Conservation (phyloP, 2,113 vertebrate species). For the Pomatostomus ruficeps region DNA sequence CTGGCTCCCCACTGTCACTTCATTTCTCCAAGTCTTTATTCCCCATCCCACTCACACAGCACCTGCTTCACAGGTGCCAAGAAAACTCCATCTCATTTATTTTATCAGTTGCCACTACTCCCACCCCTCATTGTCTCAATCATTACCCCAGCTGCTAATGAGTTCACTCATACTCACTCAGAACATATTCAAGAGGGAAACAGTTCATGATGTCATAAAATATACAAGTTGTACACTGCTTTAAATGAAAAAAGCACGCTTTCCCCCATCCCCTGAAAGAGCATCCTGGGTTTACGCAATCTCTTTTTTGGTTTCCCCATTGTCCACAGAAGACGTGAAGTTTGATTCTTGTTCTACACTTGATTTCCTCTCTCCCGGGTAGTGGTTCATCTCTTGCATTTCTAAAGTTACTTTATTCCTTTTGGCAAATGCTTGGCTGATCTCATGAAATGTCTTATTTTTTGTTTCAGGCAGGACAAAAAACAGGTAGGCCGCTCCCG, state of each 20-base stretch:
- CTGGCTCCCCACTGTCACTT: neutral
- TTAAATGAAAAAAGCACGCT: neutral
- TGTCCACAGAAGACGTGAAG: neutral
- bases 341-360: constrained; percentile 13
- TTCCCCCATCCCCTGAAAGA: neutral
- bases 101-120: neutral
- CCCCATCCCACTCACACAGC: neutral
- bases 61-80: neutral
- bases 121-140: neutral
- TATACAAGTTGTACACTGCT: neutral
- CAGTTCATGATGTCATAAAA: neutral
- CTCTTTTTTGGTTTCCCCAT: neutral
- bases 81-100: neutral
- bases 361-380: neutral
- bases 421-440: constrained; percentile 86
- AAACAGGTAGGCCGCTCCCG: constrained; percentile 80
- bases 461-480: constrained; percentile 93
- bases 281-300: neutral
- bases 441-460: constrained; percentile 88
- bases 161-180: neutral
- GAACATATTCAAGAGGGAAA: neutral
- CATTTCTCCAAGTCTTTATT: neutral
- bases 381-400: constrained; percentile 66
- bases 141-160: neutral
- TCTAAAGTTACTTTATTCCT: constrained; percentile 76